These are phyloP conservation scores for Cantharis nigra DNA, from an alignment of 2,888 invertebrate genomes.

Conservation along the genomic window DNA sequence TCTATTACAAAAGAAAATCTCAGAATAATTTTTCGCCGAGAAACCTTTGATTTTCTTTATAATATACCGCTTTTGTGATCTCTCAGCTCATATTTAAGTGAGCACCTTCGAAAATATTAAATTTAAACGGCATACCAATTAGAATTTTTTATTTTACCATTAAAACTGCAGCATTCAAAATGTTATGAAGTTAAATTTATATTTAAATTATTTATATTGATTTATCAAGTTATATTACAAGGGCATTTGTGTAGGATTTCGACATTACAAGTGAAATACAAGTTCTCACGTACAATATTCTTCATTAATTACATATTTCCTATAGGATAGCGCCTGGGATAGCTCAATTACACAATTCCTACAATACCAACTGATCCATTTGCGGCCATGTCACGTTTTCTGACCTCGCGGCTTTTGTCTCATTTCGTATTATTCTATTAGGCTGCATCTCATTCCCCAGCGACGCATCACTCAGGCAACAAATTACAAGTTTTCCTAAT, in stretches of 20 bases:
- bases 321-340: slow-evolving; percentile 40
- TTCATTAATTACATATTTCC: slow-evolving; percentile 46
- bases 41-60: slow-evolving; percentile 9
- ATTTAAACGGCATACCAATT: neutral
- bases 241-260: neutral
- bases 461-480: slow-evolving; percentile 42
- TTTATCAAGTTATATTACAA: neutral
- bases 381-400: slow-evolving; percentile 35
- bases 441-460: slow-evolving; percentile 39
- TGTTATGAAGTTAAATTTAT: neutral
- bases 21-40: neutral
- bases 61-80: neutral
- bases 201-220: neutral
- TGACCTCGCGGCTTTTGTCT: slow-evolving; percentile 44
- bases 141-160: neutral
- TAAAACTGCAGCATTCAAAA: neutral
- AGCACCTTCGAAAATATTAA: neutral
- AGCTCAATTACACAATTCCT: slow-evolving; percentile 48
- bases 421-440: slow-evolving; percentile 47
- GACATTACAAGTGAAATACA: slow-evolving; percentile 12
- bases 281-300: slow-evolving; percentile 43
- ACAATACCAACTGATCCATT: slow-evolving; percentile 43
- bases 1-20: slow-evolving; percentile 14
- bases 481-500: slow-evolving; percentile 35
- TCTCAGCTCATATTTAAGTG: neutral